Evolutionary conservation across 2,888 invertebrate genomes (phyloP).

Genomic region (Ochropleura leucogaster): DNA sequence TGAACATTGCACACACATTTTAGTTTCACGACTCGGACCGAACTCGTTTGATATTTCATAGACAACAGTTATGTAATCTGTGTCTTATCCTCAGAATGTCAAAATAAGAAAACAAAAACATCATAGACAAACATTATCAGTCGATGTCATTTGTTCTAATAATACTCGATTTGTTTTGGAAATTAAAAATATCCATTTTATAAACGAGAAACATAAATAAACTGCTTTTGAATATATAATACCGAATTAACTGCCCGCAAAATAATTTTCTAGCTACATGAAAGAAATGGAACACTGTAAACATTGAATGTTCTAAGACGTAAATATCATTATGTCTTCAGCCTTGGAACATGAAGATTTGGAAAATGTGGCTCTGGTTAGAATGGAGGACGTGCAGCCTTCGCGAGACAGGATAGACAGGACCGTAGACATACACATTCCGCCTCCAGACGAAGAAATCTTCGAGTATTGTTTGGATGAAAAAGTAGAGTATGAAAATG

Average conservation of each 20-base stretch:
- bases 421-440: conserved; percentile 59
- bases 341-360: conserved; percentile 82
- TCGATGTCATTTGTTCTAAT: conserved; percentile 57
- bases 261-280: background rate
- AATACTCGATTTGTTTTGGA: conserved; percentile 51
- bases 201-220: background rate
- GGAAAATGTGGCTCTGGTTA: conserved; percentile 83
- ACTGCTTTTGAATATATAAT: background rate
- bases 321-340: conserved; percentile 74
- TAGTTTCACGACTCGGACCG: background rate
- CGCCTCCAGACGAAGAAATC: conserved; percentile 61
- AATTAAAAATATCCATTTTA: conserved; percentile 14
- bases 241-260: background rate
- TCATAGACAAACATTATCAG: conserved; percentile 37
- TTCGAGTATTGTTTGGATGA: conserved; percentile 75
- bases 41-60: conserved; percentile 5
- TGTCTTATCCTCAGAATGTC: conserved; percentile 16
- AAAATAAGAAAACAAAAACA: conserved; percentile 26
- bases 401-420: conserved; percentile 74
- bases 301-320: conserved; percentile 63
- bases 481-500: conserved; percentile 72
- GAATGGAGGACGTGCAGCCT: conserved; percentile 86
- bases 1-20: background rate
- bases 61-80: conserved; percentile 32
- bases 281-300: conserved; percentile 45